A percentile compares a stretch with the other conserved stretches of the same genome.
phyloP scores from a whole-genome alignment of 2,888 invertebrate genomes.

The Microctonus brassicae region DNA sequence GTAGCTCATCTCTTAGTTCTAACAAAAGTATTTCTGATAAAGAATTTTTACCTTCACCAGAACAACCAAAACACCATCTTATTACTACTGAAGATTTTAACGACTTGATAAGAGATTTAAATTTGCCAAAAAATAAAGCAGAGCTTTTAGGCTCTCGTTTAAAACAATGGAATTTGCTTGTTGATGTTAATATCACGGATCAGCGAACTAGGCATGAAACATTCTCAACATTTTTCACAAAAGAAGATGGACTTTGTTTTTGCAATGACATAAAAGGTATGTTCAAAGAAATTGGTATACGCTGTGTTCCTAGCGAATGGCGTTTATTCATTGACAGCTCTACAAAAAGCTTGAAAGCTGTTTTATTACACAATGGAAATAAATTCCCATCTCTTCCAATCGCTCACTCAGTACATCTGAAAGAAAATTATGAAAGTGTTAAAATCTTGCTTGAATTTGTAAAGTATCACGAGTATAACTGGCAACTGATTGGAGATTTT shows the following conservation, averaged over 20 bases:
- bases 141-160: conserved; percentile 15
- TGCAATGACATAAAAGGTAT: too few species aligned
- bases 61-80: too few species aligned
- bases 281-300: not conserved
- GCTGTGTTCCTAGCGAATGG: conserved; percentile 33
- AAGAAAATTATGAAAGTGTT: too few species aligned
- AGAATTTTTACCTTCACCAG: too few species aligned
- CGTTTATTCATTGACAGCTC: conserved; percentile 41
- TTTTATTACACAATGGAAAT: conserved; percentile 35
- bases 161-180: conserved; percentile 12
- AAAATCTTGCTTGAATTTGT: too few species aligned
- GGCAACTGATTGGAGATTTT: too few species aligned
- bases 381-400: conserved; percentile 35
- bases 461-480: too few species aligned
- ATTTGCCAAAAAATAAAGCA: conserved; percentile 13
- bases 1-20: too few species aligned
- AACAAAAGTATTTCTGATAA: too few species aligned
- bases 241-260: not conserved
- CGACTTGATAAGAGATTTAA: conserved; percentile 17
- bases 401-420: too few species aligned
- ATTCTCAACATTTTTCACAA: not conserved
- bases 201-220: conserved; percentile 8
- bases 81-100: not conserved
- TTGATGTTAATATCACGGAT: not conserved
- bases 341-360: conserved; percentile 38